Base-by-base conservation (phyloP, 1,140 invertebrate species). In the Heliconius congener region DNA sequence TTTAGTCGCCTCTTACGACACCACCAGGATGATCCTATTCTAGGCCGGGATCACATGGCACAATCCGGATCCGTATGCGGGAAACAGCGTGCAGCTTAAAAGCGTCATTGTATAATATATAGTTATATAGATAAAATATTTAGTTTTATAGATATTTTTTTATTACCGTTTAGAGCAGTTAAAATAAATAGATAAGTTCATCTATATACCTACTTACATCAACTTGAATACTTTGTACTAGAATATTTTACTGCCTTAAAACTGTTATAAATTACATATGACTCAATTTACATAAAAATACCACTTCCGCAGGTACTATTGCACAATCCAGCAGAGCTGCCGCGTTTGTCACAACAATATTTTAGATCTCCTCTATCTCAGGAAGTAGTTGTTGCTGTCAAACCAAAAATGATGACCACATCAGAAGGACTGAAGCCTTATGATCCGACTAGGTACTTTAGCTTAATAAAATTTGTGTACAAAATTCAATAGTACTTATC, bases 341-440 rank as follows among this genome's bases (percentile, higher is more conserved):
- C 96, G 6, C 90, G 95, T 50, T 91, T 96, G 8, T 95, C 95
- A 6, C 95, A 96, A 78, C 95, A 96, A 80, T 96, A 96, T 85
- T 95, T 96, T 75, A 93, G 96, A 73, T 94, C 95, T 18, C 96
- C 96, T 3, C 88, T 96, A 74, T 94, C 94, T n/a, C 95, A 96
- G 83, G 95, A 96, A 85, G 95, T 96, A 8, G 89, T 96, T 0
- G 95, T 96, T 11, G 95, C 95, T 3, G 95, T 96, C 9, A 96
- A 96, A 86, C 96, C 96, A 2, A 95, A 95, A 77, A 96, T 96
- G 95, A 96, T 96, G 91, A 96, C 95, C 8, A 96, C 96, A 18
- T 96, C 95, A 0, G 91, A 95, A 72, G 95, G 95, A 81, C 90
- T 96, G 8, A 90, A 89, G 66, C 90, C 94, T 70, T 96, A 96